Base-by-base conservation (phyloP, 2,888 invertebrate genomes). In the Ditylenchus weischeri region DNA sequence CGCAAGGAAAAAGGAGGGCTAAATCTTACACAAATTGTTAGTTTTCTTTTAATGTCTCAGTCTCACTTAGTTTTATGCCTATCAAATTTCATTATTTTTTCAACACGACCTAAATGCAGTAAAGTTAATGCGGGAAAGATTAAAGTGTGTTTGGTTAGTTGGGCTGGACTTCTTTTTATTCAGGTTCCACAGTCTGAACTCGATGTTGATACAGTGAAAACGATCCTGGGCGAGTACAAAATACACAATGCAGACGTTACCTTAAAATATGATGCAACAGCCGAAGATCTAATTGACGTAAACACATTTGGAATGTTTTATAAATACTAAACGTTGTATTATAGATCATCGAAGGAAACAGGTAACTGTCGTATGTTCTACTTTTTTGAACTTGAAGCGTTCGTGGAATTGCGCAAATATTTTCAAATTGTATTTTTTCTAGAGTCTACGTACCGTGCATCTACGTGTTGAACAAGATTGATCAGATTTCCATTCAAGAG, bases 171-270 rank as follows among this genome's bases (percentile, higher is more conserved):
- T 29, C 29, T 29, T 29, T 29, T 29, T 29, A 18, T 61, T 47
- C 54, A 90, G 89, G 89, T 90, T 64, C 85, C 90, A 0, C 96
- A 98, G 86, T 88, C 91, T 0, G 96, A 98, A 85, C 86, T 99
- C 69, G 98, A 99, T 85, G 82, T 89, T 65, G 98, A 99, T 78
- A 89, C 91, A 0, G 96, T 98, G 2, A 95, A 92, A 86, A 90
- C 91, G 0, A 96, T 99, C 80, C 86, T 98, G 47, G 90, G 92
- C 0, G 98, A 99, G 84, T 99, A 99, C 84, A 92, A 91, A 86
- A 96, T 98, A 69, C 94, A 96, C 84, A 98, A 99, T 84, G 98
- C 98, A 18, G 98, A 98, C 84, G 91, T 98, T 66, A 93, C 93
- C 0, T 86, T 98, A 57, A 68, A 78, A 72, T 92, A 90, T 80